Percentiles rank a stretch among this genome's conserved stretches.
Conservation (phyloP, 1,140 invertebrate species). For the Drusus annulatus region DNA sequence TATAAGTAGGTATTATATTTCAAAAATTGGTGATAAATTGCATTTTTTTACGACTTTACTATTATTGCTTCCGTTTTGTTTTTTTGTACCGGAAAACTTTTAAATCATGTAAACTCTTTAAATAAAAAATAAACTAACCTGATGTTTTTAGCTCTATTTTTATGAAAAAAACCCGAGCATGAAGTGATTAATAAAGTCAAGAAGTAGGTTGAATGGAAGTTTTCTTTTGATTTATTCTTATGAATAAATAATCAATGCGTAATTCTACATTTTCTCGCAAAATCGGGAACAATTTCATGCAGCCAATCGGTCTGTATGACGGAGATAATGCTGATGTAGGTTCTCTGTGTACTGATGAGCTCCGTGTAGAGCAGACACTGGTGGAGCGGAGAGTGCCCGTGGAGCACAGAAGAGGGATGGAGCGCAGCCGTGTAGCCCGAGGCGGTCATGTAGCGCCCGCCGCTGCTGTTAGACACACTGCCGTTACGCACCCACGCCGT, state of each 20-base stretch:
- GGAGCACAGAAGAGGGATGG: slow-evolving; percentile 88
- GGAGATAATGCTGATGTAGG: slow-evolving; percentile 85
- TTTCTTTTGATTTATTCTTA: too few relatives aligned
- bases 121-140: too few relatives aligned
- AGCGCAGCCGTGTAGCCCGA: slow-evolving; percentile 71
- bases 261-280: slow-evolving; percentile 60
- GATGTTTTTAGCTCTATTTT: too few relatives aligned
- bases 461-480: slow-evolving; percentile 71
- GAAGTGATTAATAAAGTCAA: too few relatives aligned
- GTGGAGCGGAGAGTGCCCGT: slow-evolving; percentile 77
- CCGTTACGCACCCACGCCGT: slow-evolving; percentile 88
- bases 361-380: slow-evolving; percentile 91
- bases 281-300: slow-evolving; percentile 72
- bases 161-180: too few relatives aligned
- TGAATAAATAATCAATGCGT: slow-evolving; percentile 20
- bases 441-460: slow-evolving; percentile 64
- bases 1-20: too few relatives aligned
- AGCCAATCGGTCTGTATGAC: slow-evolving; percentile 85
- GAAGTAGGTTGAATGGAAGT: too few relatives aligned
- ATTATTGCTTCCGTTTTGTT: too few relatives aligned
- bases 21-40: too few relatives aligned
- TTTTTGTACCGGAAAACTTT: too few relatives aligned
- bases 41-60: too few relatives aligned
- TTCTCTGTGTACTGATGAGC: slow-evolving; percentile 87
- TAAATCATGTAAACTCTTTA: too few relatives aligned